A percentile compares a stretch with the other conserved stretches of the same genome.
These are phyloP conservation scores for Therioaphis trifolii DNA, from an alignment of 2,888 invertebrate genomes.

Conservation along the genomic window DNA sequence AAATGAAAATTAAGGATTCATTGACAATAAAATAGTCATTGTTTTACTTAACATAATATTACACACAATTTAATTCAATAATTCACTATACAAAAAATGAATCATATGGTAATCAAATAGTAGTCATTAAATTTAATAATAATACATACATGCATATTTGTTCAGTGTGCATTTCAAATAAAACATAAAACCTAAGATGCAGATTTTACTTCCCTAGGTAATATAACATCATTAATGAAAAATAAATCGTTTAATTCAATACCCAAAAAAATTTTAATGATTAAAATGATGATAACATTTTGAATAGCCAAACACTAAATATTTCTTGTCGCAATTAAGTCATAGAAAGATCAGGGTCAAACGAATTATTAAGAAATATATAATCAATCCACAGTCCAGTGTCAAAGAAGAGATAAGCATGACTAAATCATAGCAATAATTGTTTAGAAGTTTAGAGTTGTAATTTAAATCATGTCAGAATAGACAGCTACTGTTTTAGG, in stretches of 20 bases:
- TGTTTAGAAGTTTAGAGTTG: neutral
- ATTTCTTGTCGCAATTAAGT: neutral
- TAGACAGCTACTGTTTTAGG: neutral
- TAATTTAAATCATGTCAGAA: neutral
- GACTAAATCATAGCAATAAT: neutral
- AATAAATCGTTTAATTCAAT: neutral
- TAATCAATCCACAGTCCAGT: neutral
- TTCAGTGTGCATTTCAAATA: neutral
- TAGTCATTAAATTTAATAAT: too few species aligned
- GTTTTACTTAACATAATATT: neutral
- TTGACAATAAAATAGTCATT: neutral
- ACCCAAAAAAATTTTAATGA: neutral
- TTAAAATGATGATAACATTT: neutral
- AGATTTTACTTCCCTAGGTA: neutral
- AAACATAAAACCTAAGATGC: too few species aligned
- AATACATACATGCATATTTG: neutral
- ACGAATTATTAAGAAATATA: slow-evolving; percentile 10
- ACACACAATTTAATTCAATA: slow-evolving; percentile 18
- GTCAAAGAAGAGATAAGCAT: slow-evolving; percentile 21
- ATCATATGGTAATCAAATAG: too few species aligned
- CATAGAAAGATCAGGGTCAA: slow-evolving; percentile 24
- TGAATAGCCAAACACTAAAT: neutral
- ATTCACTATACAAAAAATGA: neutral
- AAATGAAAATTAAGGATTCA: slow-evolving; percentile 38
- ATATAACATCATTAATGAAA: neutral